These are phyloP conservation scores for Etheostoma nigrum DNA, from an alignment of 2,797 vertebrate genomes.

Conservation along the genomic window DNA sequence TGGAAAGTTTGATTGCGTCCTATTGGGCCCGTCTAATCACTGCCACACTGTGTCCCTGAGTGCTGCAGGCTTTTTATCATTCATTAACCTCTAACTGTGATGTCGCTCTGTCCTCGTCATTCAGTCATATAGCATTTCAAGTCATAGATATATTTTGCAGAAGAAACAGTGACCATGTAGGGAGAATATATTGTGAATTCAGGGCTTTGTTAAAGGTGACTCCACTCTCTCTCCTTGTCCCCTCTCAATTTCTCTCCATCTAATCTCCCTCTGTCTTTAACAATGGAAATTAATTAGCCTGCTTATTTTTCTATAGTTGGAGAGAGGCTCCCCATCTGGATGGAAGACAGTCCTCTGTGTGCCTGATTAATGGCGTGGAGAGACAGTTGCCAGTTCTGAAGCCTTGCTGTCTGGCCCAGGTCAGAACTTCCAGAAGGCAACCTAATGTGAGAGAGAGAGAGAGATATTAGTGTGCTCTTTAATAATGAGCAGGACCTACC, in stretches of 20 bases:
- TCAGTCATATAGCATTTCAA: conserved; percentile 76
- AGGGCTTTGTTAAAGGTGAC: conserved; percentile 93
- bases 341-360: conserved; percentile 94
- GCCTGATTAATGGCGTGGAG: conserved; percentile 96
- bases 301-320: conserved; percentile 97
- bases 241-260: conserved; percentile 87
- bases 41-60: conserved; percentile 74
- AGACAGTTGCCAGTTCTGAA: conserved; percentile 91
- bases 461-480: conserved; percentile 41
- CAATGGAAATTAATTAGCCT: conserved; percentile 99
- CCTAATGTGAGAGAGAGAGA: conserved; percentile 64
- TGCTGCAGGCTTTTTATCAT: conserved; percentile 85
- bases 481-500: conserved; percentile 15
- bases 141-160: conserved; percentile 81
- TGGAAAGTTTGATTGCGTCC: conserved; percentile 72
- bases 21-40: conserved; percentile 74
- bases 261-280: conserved; percentile 98
- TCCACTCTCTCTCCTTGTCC: conserved; percentile 80
- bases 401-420: conserved; percentile 82
- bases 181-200: conserved; percentile 88
- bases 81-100: conserved; percentile 90
- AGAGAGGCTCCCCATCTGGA: conserved; percentile 97
- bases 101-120: conserved; percentile 77
- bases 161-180: conserved; percentile 83
- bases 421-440: conserved; percentile 84